phyloP scores from a whole-genome alignment of 2,797 vertebrate species.

The Arnoldichthys spilopterus region DNA sequence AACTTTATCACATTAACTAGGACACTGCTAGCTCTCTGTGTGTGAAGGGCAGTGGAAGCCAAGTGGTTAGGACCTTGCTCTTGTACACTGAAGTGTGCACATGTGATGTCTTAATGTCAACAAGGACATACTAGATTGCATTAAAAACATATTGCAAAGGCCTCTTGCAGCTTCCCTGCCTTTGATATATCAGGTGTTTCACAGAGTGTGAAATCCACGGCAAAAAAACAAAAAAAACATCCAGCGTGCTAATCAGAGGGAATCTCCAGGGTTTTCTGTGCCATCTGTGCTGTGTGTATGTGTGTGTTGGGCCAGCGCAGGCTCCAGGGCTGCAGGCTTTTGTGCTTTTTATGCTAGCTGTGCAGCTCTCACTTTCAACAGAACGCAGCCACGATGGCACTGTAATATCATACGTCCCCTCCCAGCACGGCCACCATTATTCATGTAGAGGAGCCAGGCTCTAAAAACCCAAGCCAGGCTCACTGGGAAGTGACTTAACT shows the following conservation, averaged over 20 bases:
- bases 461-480: neutral
- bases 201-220: neutral
- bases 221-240: constrained; percentile 6
- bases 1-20: too few species aligned
- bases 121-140: too few species aligned
- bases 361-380: constrained; percentile 35
- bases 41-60: too few species aligned
- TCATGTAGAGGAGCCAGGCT: neutral
- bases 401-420: constrained; percentile 38
- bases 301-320: neutral
- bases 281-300: neutral
- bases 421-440: constrained; percentile 1
- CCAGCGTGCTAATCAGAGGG: constrained; percentile 14
- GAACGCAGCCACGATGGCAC: constrained; percentile 21
- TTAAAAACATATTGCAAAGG: too few species aligned
- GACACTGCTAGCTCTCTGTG: too few species aligned
- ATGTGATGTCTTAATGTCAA: too few species aligned
- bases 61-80: too few species aligned
- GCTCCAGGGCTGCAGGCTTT: neutral
- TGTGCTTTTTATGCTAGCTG: constrained; percentile 34
- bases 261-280: constrained; percentile 8
- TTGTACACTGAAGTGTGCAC: too few species aligned
- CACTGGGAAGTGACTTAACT: neutral
- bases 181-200: constrained; percentile 2
- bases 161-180: neutral